These are phyloP conservation scores for Percopsis omiscomaycus DNA, from an alignment of 2,797 vertebrate genomes.

Conservation along the genomic window DNA sequence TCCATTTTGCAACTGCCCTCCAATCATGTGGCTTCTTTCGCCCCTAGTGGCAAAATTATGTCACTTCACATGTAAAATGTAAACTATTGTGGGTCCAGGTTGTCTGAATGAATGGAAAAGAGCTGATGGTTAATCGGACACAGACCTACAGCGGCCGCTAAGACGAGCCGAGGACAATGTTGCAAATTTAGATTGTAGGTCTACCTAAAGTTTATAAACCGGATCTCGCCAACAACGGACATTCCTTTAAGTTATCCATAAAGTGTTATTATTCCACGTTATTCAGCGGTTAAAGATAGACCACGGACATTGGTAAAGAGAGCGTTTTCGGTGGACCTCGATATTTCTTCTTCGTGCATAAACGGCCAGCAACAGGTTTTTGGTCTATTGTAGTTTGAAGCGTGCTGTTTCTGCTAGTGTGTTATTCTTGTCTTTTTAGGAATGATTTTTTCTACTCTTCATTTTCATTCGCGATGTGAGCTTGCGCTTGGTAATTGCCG, in stretches of 20 bases:
- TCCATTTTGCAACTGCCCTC: no score
- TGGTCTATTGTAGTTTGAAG: slow-evolving; percentile 11
- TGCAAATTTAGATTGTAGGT: slow-evolving; percentile 19
- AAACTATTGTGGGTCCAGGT: slow-evolving; percentile 48
- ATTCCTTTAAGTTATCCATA: background rate
- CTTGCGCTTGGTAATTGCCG: slow-evolving; percentile 33
- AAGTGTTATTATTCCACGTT: no score
- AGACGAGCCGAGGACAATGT: slow-evolving; percentile 8
- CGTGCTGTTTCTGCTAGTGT: background rate
- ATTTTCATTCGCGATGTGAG: slow-evolving; percentile 29
- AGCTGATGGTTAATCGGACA: slow-evolving; percentile 34
- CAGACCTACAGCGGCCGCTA: slow-evolving; percentile 9
- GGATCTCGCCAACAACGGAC: background rate
- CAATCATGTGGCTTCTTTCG: slow-evolving; percentile 26
- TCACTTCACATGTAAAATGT: slow-evolving; percentile 5
- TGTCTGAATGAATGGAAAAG: slow-evolving; percentile 72
- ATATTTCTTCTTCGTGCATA: slow-evolving; percentile 14
- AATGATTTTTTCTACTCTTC: slow-evolving; percentile 23
- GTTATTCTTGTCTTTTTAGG: background rate
- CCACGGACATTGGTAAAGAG: slow-evolving; percentile 21
- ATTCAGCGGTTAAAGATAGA: background rate
- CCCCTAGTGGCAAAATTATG: slow-evolving; percentile 49
- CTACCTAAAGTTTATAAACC: slow-evolving; percentile 14
- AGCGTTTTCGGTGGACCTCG: slow-evolving; percentile 28
- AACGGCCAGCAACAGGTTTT: slow-evolving; percentile 62